phyloP scores from a whole-genome alignment of 1,140 invertebrate species.

The Drosophila azteca region DNA sequence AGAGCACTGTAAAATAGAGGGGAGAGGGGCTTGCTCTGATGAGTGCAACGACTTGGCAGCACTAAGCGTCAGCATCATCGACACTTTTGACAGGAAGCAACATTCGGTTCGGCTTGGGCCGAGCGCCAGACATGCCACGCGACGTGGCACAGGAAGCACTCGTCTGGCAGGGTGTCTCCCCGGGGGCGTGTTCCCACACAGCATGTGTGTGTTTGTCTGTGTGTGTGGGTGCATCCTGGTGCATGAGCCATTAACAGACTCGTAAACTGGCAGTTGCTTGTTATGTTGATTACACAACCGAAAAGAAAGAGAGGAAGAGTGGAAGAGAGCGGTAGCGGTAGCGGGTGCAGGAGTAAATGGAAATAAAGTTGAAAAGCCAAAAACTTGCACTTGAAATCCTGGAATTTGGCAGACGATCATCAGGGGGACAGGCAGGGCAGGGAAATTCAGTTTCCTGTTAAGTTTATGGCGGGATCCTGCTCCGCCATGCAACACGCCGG shows the following conservation, averaged over 20 bases:
- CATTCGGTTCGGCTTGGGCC: slow-evolving; percentile 45
- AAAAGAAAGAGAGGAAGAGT: too few relatives aligned
- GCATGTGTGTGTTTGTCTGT: slow-evolving; percentile 18
- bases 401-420: slow-evolving; percentile 12
- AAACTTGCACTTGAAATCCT: slow-evolving; percentile 46
- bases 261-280: slow-evolving; percentile 79
- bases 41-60: slow-evolving; percentile 77
- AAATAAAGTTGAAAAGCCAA: slow-evolving; percentile 53
- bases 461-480: neutral
- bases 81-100: slow-evolving; percentile 75
- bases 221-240: slow-evolving; percentile 23
- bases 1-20: neutral
- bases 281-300: slow-evolving; percentile 78
- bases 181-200: slow-evolving; percentile 1
- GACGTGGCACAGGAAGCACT: slow-evolving; percentile 70
- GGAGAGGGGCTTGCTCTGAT: slow-evolving; percentile 43
- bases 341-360: slow-evolving; percentile 35
- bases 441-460: slow-evolving; percentile 8
- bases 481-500: neutral
- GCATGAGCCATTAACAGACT: slow-evolving; percentile 73
- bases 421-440: neutral
- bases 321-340: neutral
- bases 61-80: slow-evolving; percentile 63
- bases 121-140: slow-evolving; percentile 56
- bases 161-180: slow-evolving; percentile 62